These are phyloP conservation scores for Vombatus ursinus DNA, from an alignment of 2,113 vertebrate genomes.

Conservation along the genomic window DNA sequence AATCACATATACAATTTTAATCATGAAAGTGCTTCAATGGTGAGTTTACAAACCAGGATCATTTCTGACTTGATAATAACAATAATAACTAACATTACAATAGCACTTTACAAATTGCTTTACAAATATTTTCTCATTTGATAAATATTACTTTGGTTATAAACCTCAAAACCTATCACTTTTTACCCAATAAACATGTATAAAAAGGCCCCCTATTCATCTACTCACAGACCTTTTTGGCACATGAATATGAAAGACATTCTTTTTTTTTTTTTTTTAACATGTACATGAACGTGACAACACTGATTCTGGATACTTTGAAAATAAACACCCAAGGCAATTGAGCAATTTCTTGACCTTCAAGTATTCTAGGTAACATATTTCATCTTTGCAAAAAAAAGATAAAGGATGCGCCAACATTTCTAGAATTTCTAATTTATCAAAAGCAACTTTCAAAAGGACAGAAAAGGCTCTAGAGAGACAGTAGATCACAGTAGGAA, in stretches of 20 bases:
- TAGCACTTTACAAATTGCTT: neutral
- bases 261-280: neutral
- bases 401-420: slow-evolving; percentile 11
- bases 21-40: neutral
- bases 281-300: neutral
- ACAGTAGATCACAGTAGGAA: neutral
- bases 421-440: slow-evolving; percentile 39
- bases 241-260: slow-evolving; percentile 14
- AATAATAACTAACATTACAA: slow-evolving; percentile 26
- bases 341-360: slow-evolving; percentile 12
- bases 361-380: neutral
- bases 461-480: slow-evolving; percentile 2
- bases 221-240: neutral
- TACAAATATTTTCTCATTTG: neutral
- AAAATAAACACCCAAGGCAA: neutral
- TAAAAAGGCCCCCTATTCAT: neutral
- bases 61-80: neutral
- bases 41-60: slow-evolving; percentile 11
- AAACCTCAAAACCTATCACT: neutral
- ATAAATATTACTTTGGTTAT: neutral
- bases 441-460: slow-evolving; percentile 20
- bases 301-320: slow-evolving; percentile 27
- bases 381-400: slow-evolving; percentile 41
- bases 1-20: slow-evolving; percentile 2
- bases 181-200: neutral